A percentile compares a stretch with the other conserved stretches of the same genome.
phyloP scores from a whole-genome alignment of 1,140 invertebrate species.

The Cydia strobilella region DNA sequence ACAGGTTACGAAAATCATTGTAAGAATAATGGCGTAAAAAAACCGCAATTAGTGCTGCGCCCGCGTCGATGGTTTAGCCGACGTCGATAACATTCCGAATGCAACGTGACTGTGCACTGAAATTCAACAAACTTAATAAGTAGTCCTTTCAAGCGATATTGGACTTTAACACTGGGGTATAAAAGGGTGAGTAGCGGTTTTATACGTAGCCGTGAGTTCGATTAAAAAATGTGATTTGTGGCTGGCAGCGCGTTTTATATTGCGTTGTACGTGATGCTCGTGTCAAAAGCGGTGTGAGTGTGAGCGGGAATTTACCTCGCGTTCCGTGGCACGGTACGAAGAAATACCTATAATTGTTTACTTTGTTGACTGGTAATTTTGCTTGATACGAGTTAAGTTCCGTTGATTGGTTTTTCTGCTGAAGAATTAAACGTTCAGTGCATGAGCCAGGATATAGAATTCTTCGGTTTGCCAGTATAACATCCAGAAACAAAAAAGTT shows the following conservation, averaged over 20 bases:
- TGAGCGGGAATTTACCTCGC: slow-evolving; percentile 10
- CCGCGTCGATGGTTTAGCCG: slow-evolving; percentile 70
- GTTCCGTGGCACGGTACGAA: background rate
- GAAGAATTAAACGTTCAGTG: background rate
- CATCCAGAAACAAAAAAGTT: background rate
- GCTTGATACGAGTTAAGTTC: background rate
- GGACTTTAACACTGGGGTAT: background rate
- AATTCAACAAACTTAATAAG: slow-evolving; percentile 48
- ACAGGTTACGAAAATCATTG: slow-evolving; percentile 71
- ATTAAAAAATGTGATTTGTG: slow-evolving; percentile 80
- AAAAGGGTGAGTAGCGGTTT: slow-evolving; percentile 8
- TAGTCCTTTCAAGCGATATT: slow-evolving; percentile 30
- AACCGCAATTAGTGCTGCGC: slow-evolving; percentile 74
- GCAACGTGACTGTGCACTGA: slow-evolving; percentile 69
- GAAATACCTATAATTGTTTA: slow-evolving; percentile 8
- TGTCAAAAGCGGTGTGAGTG: slow-evolving; percentile 45
- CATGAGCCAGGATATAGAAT: background rate
- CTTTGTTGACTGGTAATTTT: background rate
- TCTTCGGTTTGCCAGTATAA: background rate
- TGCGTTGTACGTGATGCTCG: slow-evolving; percentile 67
- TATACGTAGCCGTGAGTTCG: slow-evolving; percentile 65
- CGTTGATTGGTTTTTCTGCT: background rate
- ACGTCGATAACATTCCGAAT: slow-evolving; percentile 73
- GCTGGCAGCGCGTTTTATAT: slow-evolving; percentile 73
- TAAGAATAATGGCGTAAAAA: slow-evolving; percentile 67